Base-by-base conservation (phyloP, 2,797 vertebrate species). In the Ciconia nigra region DNA sequence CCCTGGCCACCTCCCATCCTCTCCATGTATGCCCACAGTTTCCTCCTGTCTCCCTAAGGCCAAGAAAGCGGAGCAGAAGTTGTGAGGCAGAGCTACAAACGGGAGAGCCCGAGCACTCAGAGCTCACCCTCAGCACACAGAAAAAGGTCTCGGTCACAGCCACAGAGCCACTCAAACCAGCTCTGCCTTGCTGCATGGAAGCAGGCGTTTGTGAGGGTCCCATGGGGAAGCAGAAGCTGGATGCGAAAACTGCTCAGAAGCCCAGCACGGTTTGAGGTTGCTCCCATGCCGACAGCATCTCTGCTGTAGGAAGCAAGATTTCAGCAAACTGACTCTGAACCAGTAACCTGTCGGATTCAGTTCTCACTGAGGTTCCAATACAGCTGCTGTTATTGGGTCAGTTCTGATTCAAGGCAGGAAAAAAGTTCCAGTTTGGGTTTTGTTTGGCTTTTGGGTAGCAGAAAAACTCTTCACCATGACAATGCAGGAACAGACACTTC, bases 341-440 rank as follows among this genome's bases (percentile, higher is more conserved):
- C 35, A 62, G 31, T 6, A 63, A 71, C 7, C 16, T 33, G 0
- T 5, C 1, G 1, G 33, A 22, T 66, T 85, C 67, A 22, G 39
- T 29, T 80, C 55, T 41, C 47, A 44, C 0, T 59, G 69, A 44
- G 26, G 17, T 67, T 83, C 81, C 49, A 61, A 11, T 2, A 7
- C 0, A 2, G 39, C 28, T 70, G 29, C 29, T 1, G 0, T 39
- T 81, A 41, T 3, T 35, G 15, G 5, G 28, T 71, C 19, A 4
- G 42, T 52, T 73, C 44, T 22, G 42, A 80, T 18, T 71, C 44
- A 67, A 63, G 35, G 35, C 1, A 9, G 31, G 28, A 24, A 80
- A 67, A 83, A 66, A 8, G 12, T 20, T 66, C 7, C 42, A 35
- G 6, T 67, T 13, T 39, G 52, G 28, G 44, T 55, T 91, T 92